Evolutionary conservation across 2,113 vertebrate species (phyloP), one percentile per base, ranked within the genome.

Genomic region (Gnathonemus echidnorhynchus): DNA sequence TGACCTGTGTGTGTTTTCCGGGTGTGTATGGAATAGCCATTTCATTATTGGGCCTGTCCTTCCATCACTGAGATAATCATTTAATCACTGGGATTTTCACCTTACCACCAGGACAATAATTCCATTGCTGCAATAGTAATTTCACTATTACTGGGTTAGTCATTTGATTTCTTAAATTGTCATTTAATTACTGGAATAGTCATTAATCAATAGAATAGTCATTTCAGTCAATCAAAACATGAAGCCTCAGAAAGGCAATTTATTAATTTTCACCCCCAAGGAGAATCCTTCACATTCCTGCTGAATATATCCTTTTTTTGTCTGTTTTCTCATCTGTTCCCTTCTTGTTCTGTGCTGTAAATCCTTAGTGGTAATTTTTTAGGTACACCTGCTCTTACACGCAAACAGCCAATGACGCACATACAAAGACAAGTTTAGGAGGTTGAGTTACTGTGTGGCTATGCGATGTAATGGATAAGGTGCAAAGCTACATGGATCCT

Each of bases 241-340:
- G n/a, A 45, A 48, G 83, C 53, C 35, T 83, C 52, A 19, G 24
- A 49, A 42, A 84, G 52, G 89, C 42, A 13, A n/a, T 87, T 74
- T 56, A 46, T 66, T 92, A 92, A 91, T 92, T 93, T 93, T 90
- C 74, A 52, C 56, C 88, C 91, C 90, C 58, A 46, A 45, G 89
- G 86, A 90, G 45, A 21, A 70, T 42, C 17, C 53, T 58, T 49
- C 83, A 86, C 46, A 87, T 52, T 56, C 0, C 10, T 80, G 50
- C 27, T 48, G 91, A 90, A 92, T 92, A 87, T 62, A 93, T 94
- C 92, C 90, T 48, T 91, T 86, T 86, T 91, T 93, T 94, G 95
- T 95, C 94, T 93, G 94, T 95, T 90, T 92, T 91, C 27, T 92
- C 45, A 84, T 91, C 86, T 92, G 89, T 92, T 89, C 91, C 90